phyloP scores from a whole-genome alignment of 2,888 invertebrate species.

The Limulus polyphemus region DNA sequence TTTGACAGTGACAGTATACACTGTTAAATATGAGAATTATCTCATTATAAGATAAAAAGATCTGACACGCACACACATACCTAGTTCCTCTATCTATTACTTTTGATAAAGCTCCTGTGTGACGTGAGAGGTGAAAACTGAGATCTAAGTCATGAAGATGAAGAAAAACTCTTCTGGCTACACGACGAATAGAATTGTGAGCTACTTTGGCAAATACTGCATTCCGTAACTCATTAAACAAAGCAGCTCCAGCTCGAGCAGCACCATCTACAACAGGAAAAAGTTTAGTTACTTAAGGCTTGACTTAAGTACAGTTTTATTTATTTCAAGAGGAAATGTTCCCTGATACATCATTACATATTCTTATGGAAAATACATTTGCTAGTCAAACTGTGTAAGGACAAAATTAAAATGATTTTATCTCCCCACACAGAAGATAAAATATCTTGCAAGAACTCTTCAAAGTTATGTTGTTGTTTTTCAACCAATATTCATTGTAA shows the following conservation, averaged over 20 bases:
- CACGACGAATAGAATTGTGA: constrained; percentile 85
- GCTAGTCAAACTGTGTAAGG: no score
- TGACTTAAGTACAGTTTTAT: not conserved
- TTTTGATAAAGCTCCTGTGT: constrained; percentile 91
- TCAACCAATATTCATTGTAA: no score
- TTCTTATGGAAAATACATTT: no score
- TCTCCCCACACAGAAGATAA: no score
- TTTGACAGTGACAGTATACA: not conserved
- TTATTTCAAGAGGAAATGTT: constrained; percentile 1
- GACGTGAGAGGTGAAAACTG: constrained; percentile 79
- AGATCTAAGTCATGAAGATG: constrained; percentile 92
- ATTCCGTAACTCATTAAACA: constrained; percentile 91
- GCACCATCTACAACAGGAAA: constrained; percentile 59
- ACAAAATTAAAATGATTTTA: no score
- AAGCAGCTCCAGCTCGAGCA: constrained; percentile 76
- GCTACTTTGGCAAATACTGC: constrained; percentile 97
- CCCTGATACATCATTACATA: no score
- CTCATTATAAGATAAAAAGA: not conserved
- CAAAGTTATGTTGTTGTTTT: no score
- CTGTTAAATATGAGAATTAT: not conserved
- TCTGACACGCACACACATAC: constrained; percentile 15
- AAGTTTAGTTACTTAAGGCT: not conserved
- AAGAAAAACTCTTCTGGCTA: constrained; percentile 87
- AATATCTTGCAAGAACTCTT: no score
- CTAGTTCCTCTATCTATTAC: constrained; percentile 47